Evolutionary conservation across 2,113 vertebrate genomes (phyloP), one percentile per base, ranked within the genome.

Genomic region (Seriola dumerili): DNA sequence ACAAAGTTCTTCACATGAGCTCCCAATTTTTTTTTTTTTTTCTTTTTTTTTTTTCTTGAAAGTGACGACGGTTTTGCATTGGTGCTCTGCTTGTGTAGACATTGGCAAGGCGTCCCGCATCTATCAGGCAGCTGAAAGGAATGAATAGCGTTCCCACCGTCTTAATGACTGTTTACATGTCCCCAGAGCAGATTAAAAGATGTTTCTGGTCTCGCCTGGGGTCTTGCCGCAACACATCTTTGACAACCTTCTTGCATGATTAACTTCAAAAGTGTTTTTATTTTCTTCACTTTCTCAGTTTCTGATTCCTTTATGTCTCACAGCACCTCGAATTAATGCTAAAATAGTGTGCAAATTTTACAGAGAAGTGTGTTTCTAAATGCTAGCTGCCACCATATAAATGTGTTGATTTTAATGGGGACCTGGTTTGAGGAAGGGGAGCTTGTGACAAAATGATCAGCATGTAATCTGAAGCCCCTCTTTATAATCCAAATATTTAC

Each of bases 151-250:
- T 84, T 89, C 83, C 85, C 80, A 83, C 74, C 80, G 29, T 85
- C 85, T 88, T 93, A 93, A 94, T 92, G 90, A 92, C 85, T 94
- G 90, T 93, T 93, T 93, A 90, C 92, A 91, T 67, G 79, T 89
- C 76, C 79, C 84, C 78, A 29, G 79, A 21, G 72, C 71, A 89
- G 88, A 91, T 90, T 92, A 79, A 90, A 90, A 87, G 81, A 91
- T 90, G 79, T 90, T 91, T 82, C 84, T 83, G 77, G 74, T 86
- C 84, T 89, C 69, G 79, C 83, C 85, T 68, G 81, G 83, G 83
- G 89, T 89, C 81, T 80, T 76, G 68, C 82, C 59, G 86, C 50
- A 87, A 85, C 77, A 86, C 68, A 81, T 86, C 80, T 83, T 72
- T 81, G 84, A 91, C 81, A 78, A 76, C 36, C 44, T n/a, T 78